Evolutionary conservation across 1,140 invertebrate genomes (phyloP).

Genomic region (Ylistrum balloti): DNA sequence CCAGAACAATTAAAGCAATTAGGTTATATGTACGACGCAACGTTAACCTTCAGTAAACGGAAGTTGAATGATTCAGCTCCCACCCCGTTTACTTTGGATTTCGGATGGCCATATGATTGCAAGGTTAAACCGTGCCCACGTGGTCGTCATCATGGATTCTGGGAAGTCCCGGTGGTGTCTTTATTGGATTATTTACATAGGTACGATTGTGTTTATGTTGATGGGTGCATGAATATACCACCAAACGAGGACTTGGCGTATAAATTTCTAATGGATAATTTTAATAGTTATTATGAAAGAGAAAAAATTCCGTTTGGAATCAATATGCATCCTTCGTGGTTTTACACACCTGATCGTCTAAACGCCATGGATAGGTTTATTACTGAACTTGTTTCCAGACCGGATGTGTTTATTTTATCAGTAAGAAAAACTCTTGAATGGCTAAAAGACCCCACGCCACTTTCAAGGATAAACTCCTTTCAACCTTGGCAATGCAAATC

Average conservation of each 20-base stretch:
- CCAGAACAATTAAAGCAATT: constrained; percentile 67
- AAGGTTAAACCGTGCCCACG: constrained; percentile 71
- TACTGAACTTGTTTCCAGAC: constrained; percentile 62
- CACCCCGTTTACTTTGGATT: constrained; percentile 74
- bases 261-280: constrained; percentile 76
- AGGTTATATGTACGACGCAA: constrained; percentile 71
- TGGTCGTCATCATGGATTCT: constrained; percentile 66
- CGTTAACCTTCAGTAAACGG: constrained; percentile 69
- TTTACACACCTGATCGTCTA: constrained; percentile 65
- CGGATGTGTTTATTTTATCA: constrained; percentile 76
- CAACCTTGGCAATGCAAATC: constrained; percentile 65
- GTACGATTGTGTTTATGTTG: constrained; percentile 74
- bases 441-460: constrained; percentile 70
- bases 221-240: constrained; percentile 72
- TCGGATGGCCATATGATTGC: constrained; percentile 69
- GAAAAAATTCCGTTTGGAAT: constrained; percentile 74
- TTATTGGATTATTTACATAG: constrained; percentile 69
- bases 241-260: constrained; percentile 67
- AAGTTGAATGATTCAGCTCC: constrained; percentile 63
- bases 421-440: constrained; percentile 73
- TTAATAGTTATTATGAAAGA: constrained; percentile 71
- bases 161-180: constrained; percentile 76
- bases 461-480: constrained; percentile 66
- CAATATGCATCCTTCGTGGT: constrained; percentile 77
- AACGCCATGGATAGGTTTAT: constrained; percentile 73